Conservation (phyloP, 1,140 invertebrate genomes). For the Eumeta japonica region DNA sequence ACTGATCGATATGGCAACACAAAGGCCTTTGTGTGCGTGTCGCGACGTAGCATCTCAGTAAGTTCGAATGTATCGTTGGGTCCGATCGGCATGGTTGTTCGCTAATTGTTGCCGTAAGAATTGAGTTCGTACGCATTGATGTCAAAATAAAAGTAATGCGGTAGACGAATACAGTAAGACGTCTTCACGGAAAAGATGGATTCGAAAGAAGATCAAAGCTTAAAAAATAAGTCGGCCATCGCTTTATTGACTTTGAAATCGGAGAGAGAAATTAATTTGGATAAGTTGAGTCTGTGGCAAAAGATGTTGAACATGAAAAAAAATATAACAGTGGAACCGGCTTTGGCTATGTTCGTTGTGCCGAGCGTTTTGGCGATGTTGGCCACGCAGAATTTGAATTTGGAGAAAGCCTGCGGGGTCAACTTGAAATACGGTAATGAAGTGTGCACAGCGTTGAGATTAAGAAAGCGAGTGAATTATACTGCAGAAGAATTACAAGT, state of each 20-base stretch:
- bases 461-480: slow-evolving; percentile 29
- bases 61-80: too few relatives aligned
- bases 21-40: too few relatives aligned
- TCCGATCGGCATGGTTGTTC: too few relatives aligned
- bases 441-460: slow-evolving; percentile 30
- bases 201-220: neutral
- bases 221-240: slow-evolving; percentile 1
- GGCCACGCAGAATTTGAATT: slow-evolving; percentile 43
- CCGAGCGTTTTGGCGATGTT: slow-evolving; percentile 38
- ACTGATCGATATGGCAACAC: too few relatives aligned
- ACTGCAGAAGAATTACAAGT: slow-evolving; percentile 40
- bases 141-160: too few relatives aligned
- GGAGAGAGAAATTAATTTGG: slow-evolving; percentile 21
- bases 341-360: slow-evolving; percentile 38
- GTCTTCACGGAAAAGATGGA: neutral
- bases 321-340: slow-evolving; percentile 47
- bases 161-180: too few relatives aligned
- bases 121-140: too few relatives aligned
- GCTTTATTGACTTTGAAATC: slow-evolving; percentile 31
- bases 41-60: too few relatives aligned
- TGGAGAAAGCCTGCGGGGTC: slow-evolving; percentile 44
- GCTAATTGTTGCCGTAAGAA: too few relatives aligned
- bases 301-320: slow-evolving; percentile 36
- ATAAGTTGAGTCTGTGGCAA: slow-evolving; percentile 24
- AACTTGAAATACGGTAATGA: slow-evolving; percentile 33